A percentile compares a stretch with the other conserved stretches of the same genome.
Conservation (phyloP, 2,888 invertebrate genomes). For the Tenthredo mesomela region DNA sequence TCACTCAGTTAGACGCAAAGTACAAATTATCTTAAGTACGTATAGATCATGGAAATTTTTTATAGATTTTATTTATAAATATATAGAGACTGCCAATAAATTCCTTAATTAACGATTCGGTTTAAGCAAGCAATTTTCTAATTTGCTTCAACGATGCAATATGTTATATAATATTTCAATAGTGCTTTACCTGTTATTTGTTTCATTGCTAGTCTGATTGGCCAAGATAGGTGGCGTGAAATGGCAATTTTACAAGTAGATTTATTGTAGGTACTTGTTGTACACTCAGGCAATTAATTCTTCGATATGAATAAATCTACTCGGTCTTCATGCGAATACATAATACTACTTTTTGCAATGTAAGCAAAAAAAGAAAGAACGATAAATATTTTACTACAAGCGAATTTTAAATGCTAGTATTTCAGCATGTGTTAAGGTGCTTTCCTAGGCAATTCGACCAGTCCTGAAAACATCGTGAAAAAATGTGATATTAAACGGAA, state of each 20-base stretch:
- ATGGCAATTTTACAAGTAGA: conserved; percentile 12
- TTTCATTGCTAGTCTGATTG: neutral
- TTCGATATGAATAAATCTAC: neutral
- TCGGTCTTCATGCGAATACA: neutral
- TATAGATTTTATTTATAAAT: neutral
- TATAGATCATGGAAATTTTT: neutral
- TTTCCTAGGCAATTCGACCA: no score
- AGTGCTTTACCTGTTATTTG: conserved; percentile 12
- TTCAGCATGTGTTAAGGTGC: neutral
- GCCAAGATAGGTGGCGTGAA: neutral
- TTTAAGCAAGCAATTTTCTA: neutral
- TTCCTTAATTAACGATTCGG: conserved; percentile 7
- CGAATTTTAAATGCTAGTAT: neutral
- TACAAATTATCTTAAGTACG: neutral
- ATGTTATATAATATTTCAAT: neutral
- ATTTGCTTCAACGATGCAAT: conserved; percentile 8
- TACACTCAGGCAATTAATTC: conserved; percentile 23
- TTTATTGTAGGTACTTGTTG: neutral
- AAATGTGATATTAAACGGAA: no score
- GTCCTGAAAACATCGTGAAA: no score
- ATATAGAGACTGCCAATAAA: neutral
- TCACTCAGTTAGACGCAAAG: neutral
- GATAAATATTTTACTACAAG: neutral
- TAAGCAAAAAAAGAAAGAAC: neutral
- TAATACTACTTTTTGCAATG: neutral